Conservation (phyloP, 2,888 invertebrate species). For the Proisotoma minuta region DNA sequence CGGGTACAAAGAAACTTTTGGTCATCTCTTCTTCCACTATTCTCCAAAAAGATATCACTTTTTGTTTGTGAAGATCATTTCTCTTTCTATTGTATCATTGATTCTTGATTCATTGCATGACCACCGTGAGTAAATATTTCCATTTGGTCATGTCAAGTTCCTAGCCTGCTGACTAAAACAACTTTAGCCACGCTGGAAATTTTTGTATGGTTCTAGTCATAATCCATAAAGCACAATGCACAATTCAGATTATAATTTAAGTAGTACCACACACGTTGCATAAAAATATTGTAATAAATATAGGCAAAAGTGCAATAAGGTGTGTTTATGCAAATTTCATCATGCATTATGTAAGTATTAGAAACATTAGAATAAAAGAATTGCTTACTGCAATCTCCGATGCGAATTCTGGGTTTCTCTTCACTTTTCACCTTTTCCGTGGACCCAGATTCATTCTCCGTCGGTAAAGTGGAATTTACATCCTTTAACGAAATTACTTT, state of each 20-base stretch:
- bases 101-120: conserved; percentile 11
- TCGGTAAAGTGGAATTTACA: conserved; percentile 6
- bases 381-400: conserved; percentile 32
- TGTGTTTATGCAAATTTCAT: background rate
- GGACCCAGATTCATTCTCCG: background rate
- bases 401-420: conserved; percentile 21
- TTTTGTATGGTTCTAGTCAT: background rate
- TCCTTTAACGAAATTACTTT: background rate
- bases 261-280: background rate
- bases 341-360: background rate
- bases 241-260: background rate
- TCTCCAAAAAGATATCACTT: background rate
- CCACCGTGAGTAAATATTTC: conserved; percentile 19
- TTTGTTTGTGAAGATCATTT: background rate
- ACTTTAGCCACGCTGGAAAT: background rate
- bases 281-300: background rate
- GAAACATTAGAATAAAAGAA: background rate
- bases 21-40: too few relatives aligned
- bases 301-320: background rate
- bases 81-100: background rate
- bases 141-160: conserved; percentile 14
- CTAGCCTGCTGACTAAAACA: conserved; percentile 10
- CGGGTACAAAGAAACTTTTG: too few relatives aligned
- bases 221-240: background rate
- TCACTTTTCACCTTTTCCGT: background rate